phyloP scores from a whole-genome alignment of 64 coral and sea anemone species.

The Actinia tenebrosa region DNA sequence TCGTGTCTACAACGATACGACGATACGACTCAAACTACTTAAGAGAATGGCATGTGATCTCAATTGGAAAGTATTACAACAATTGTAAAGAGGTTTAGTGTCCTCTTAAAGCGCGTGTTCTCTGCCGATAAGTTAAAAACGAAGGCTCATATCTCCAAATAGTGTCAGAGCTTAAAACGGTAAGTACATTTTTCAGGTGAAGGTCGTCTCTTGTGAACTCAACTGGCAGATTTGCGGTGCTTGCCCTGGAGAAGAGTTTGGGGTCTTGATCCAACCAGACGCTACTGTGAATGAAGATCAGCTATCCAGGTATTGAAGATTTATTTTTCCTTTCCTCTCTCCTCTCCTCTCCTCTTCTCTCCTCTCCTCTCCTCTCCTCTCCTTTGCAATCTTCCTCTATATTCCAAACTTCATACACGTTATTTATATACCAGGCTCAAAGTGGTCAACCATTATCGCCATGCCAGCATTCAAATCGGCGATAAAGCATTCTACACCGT shows the following conservation, averaged over 20 bases:
- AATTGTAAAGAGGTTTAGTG: too few relatives aligned
- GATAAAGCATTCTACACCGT: constrained; percentile 96
- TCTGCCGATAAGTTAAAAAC: neutral
- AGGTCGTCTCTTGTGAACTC: constrained; percentile 68
- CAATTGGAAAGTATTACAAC: too few relatives aligned
- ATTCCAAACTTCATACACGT: neutral
- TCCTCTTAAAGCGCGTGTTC: neutral
- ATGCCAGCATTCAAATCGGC: constrained; percentile 92
- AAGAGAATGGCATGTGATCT: too few relatives aligned
- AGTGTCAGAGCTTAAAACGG: too few relatives aligned
- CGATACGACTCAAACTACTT: too few relatives aligned
- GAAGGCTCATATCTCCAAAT: too few relatives aligned
- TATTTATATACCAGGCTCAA: constrained; percentile 37
- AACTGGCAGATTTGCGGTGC: constrained; percentile 93
- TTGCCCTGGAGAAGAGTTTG: constrained; percentile 22
- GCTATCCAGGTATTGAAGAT: constrained; percentile 49
- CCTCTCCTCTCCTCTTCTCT: neutral
- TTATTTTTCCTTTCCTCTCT: neutral
- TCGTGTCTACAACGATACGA: too few relatives aligned
- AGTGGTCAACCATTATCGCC: constrained; percentile 72
- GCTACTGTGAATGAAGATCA: constrained; percentile 60
- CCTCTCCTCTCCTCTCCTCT: neutral
- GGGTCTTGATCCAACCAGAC: constrained; percentile 51
- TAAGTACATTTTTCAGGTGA: constrained; percentile 15
- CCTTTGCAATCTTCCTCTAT: neutral